Conservation (phyloP, 2,113 vertebrate species). For the Bubo scandiacus region DNA sequence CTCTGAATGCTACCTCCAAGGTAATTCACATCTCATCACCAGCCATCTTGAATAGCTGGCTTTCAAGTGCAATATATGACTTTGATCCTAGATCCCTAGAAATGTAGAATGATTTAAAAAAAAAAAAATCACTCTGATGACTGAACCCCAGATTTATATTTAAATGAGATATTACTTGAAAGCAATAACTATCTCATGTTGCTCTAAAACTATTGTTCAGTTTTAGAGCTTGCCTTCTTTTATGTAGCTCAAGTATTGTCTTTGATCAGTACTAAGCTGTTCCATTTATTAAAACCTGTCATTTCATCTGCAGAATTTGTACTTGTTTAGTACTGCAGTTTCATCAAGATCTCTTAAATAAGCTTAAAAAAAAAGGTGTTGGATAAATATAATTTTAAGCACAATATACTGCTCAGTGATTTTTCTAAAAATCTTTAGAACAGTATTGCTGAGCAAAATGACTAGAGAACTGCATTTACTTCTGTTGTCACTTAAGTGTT, state of each 20-base stretch:
- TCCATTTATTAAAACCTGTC: not conserved
- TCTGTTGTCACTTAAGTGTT: constrained; percentile 24
- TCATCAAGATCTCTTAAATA: not conserved
- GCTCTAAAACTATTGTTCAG: constrained; percentile 5
- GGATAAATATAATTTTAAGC: not conserved
- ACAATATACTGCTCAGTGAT: not conserved
- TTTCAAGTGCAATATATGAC: constrained; percentile 28
- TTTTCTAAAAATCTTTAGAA: not conserved
- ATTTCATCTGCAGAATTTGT: constrained; percentile 7
- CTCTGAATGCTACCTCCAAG: not conserved
- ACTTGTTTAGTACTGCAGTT: not conserved
- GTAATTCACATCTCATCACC: not conserved
- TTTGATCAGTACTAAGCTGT: not conserved
- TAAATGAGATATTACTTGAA: constrained; percentile 54
- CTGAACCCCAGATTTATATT: constrained; percentile 65
- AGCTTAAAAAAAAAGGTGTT: not conserved
- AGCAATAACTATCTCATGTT: not conserved
- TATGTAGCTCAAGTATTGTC: constrained; percentile 32
- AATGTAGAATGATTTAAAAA: constrained; percentile 19
- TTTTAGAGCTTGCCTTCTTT: constrained; percentile 40
- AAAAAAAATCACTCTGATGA: constrained; percentile 58
- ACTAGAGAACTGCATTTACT: not conserved
- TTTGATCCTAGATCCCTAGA: constrained; percentile 48
- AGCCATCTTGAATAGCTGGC: not conserved
- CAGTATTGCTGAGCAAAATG: not conserved